Conservation (phyloP, 2,888 invertebrate genomes). For the Patella ulyssiponensis region DNA sequence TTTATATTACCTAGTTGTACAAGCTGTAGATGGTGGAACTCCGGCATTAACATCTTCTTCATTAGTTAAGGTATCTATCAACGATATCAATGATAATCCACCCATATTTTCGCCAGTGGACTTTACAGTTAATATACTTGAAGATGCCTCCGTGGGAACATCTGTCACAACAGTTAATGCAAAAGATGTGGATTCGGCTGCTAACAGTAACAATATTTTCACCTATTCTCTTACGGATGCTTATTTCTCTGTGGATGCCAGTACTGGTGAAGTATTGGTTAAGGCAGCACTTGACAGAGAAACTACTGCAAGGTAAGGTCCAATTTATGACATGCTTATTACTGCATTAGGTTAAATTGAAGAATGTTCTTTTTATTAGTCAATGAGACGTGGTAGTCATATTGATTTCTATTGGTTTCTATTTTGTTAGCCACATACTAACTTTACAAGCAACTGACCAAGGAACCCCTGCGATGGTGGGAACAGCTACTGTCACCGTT, state of each 20-base stretch:
- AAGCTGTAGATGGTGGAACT: slow-evolving; percentile 40
- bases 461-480: slow-evolving; percentile 42
- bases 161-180: slow-evolving; percentile 47
- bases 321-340: not conserved
- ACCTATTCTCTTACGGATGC: slow-evolving; percentile 35
- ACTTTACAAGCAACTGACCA: slow-evolving; percentile 52
- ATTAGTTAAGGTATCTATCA: slow-evolving; percentile 50
- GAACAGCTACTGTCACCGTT: slow-evolving; percentile 56
- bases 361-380: slow-evolving; percentile 11
- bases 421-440: slow-evolving; percentile 46
- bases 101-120: slow-evolving; percentile 47
- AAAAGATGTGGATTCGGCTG: slow-evolving; percentile 42
- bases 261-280: slow-evolving; percentile 50
- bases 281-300: slow-evolving; percentile 55
- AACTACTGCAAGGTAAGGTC: slow-evolving; percentile 42
- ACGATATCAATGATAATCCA: slow-evolving; percentile 60
- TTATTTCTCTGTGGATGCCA: slow-evolving; percentile 45
- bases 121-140: slow-evolving; percentile 41
- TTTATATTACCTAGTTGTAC: slow-evolving; percentile 34
- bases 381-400: not conserved
- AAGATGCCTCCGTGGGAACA: slow-evolving; percentile 40
- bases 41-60: slow-evolving; percentile 38
- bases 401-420: not conserved
- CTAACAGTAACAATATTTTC: slow-evolving; percentile 21
- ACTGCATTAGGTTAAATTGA: too few species aligned